Conservation (phyloP, 2,113 vertebrate species). For the Pluvialis apricaria region DNA sequence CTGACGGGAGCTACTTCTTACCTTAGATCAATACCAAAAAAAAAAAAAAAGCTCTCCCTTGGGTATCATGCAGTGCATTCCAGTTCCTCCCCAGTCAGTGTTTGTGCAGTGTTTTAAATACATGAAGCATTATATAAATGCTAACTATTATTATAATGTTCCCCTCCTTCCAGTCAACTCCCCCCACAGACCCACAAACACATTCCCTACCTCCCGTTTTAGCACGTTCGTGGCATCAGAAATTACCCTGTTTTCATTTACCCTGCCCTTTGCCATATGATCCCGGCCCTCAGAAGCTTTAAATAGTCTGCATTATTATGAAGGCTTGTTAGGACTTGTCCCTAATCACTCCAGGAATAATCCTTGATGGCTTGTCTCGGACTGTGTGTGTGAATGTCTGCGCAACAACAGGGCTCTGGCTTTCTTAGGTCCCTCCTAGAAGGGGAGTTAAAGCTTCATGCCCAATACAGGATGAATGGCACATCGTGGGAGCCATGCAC, state of each 20-base stretch:
- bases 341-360: slow-evolving; percentile 68
- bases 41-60: background rate
- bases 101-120: slow-evolving; percentile 31
- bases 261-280: slow-evolving; percentile 61
- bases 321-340: slow-evolving; percentile 67
- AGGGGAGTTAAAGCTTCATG: background rate
- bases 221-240: slow-evolving; percentile 31
- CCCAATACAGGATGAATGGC: background rate
- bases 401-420: background rate
- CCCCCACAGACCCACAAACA: background rate
- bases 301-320: slow-evolving; percentile 67
- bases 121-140: slow-evolving; percentile 37
- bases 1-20: background rate
- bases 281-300: slow-evolving; percentile 52
- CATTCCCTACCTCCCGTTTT: slow-evolving; percentile 54
- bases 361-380: slow-evolving; percentile 52
- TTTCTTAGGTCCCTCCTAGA: background rate
- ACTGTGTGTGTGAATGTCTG: background rate
- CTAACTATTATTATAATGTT: slow-evolving; percentile 53
- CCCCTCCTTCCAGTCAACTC: slow-evolving; percentile 43
- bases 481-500: background rate
- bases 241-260: slow-evolving; percentile 58
- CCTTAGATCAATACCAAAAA: background rate
- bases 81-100: background rate
- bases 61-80: slow-evolving; percentile 4